A percentile compares a stretch with the other conserved stretches of the same genome.
Conservation (phyloP, 1,140 invertebrate genomes). For the Bicyclus anynana region DNA sequence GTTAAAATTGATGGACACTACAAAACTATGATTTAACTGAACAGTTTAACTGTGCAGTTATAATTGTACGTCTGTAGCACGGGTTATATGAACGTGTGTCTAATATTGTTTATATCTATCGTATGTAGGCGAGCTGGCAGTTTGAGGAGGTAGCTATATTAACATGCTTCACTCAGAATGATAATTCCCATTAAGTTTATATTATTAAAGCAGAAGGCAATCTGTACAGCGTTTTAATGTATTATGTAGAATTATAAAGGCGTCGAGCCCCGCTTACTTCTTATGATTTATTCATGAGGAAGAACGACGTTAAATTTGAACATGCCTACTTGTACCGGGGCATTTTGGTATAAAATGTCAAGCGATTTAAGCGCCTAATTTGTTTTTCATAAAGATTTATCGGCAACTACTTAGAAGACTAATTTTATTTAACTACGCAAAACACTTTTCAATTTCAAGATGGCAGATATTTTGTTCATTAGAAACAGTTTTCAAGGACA, state of each 20-base stretch:
- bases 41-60: too few species aligned
- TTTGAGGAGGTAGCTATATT: not conserved
- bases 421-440: constrained; percentile 29
- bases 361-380: constrained; percentile 60
- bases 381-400: constrained; percentile 63
- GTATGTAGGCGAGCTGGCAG: too few species aligned
- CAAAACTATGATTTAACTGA: too few species aligned
- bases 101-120: too few species aligned
- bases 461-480: not conserved
- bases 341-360: constrained; percentile 60
- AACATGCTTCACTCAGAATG: constrained; percentile 30
- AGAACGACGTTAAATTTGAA: constrained; percentile 69
- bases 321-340: constrained; percentile 59
- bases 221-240: constrained; percentile 74
- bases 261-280: constrained; percentile 63
- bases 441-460: constrained; percentile 17
- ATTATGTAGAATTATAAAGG: constrained; percentile 76
- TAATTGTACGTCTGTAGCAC: too few species aligned
- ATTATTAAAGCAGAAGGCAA: constrained; percentile 71
- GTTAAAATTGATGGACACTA: too few species aligned
- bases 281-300: constrained; percentile 76
- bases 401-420: constrained; percentile 32
- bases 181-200: constrained; percentile 62
- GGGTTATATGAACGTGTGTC: too few species aligned
- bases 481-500: not conserved